Percentiles rank a stretch among this genome's conserved stretches.
Evolutionary conservation across 2,113 vertebrate species (phyloP).

Genomic region (Paramisgurnus dabryanus): DNA sequence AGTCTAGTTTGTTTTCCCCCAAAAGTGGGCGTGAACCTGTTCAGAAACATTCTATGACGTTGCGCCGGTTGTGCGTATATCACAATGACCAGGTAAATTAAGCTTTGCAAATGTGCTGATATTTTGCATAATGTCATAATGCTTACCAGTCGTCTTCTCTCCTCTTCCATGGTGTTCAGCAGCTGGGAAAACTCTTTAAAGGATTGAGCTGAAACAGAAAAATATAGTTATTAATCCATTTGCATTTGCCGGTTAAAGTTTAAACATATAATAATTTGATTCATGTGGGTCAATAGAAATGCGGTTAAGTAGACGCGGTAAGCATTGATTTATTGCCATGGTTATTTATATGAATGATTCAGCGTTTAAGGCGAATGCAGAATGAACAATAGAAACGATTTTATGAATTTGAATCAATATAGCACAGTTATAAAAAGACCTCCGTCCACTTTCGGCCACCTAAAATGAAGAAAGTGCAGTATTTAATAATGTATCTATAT

Average conservation of each 20-base stretch:
- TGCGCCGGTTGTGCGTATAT: no score
- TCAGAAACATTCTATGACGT: no score
- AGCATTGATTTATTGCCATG: slow-evolving; percentile 24
- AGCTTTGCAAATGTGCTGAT: no score
- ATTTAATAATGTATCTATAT: not conserved
- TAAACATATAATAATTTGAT: slow-evolving; percentile 39
- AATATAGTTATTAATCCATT: slow-evolving; percentile 40
- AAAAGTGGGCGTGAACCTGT: no score
- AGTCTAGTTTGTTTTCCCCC: no score
- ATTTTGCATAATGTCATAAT: not conserved
- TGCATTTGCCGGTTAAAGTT: slow-evolving; percentile 25
- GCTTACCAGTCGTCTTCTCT: slow-evolving; percentile 90
- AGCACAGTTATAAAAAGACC: not conserved
- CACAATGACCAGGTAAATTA: no score
- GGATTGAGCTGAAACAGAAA: slow-evolving; percentile 84
- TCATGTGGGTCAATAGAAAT: slow-evolving; percentile 37
- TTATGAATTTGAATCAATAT: slow-evolving; percentile 4
- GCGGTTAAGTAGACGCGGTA: slow-evolving; percentile 10
- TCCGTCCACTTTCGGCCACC: not conserved
- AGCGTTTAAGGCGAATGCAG: slow-evolving; percentile 13
- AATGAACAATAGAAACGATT: slow-evolving; percentile 11
- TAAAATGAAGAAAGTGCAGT: not conserved
- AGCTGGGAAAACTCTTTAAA: slow-evolving; percentile 96
- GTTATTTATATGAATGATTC: slow-evolving; percentile 32
- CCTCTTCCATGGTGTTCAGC: slow-evolving; percentile 91